Base-by-base conservation (phyloP, 2,888 invertebrate species). In the Junonia oenone region DNA sequence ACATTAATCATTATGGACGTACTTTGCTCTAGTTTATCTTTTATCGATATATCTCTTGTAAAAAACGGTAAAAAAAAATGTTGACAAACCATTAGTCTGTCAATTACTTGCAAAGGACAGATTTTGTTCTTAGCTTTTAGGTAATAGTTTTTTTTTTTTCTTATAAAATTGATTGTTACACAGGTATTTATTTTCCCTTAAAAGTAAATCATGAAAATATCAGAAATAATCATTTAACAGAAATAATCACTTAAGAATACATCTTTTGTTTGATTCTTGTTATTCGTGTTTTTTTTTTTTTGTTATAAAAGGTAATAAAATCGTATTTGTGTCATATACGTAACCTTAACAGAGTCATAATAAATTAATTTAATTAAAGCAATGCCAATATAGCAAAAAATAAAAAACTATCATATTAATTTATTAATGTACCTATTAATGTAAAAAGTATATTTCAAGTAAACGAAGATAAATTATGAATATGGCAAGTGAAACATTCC, bases 1-100 rank as follows among this genome's bases (percentile, higher is more conserved):
- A 78, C 84, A 84, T 88, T 83, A 82, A 87, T 87, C 86, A 83
- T 84, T 83, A 84, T 79, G 75, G 78, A 73, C 77, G 71, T 58
- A 64, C 66, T 71, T 68, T 65, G 72, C 65, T 73, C 73, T 65
- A 74, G 71, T 75, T 80, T 74, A 68, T 62, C 68, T 74, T 75
- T 77, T 78, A 78, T 76, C 72, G 51, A 68, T 73, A 73, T 71
- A 64, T 65, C 69, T 66, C 71, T 69, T 49, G 38, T 46, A 43
- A 55, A 47, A 15, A 40, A 33, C 45, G 35, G 27, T 31, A 48
- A 49, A 27, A 51, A 33, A 45, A 49, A 47, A 45, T 11, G 45
- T 35, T 33, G 37, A 43, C 50, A 40, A 14, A 22, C 29, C 33
- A 46, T 58, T 43, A 35, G 40, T 53, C 53, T 46, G 38, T 40